Conservation (phyloP, 35 echinoderm and acorn worm genomes). For the Acanthaster planci region DNA sequence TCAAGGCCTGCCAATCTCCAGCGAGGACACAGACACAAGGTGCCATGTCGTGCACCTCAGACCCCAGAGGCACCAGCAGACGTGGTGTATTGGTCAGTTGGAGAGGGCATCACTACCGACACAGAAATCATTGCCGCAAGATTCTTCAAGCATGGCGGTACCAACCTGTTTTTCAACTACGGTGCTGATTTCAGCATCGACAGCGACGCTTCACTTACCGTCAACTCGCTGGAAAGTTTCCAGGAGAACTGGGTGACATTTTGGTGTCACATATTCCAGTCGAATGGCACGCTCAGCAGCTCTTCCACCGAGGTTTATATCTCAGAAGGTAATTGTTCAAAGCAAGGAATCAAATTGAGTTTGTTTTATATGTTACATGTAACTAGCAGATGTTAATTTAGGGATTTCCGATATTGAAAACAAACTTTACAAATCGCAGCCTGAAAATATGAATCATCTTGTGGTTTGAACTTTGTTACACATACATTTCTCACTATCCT, state of each 20-base stretch:
- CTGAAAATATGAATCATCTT: no score
- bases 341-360: no score
- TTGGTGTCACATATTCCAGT: slow-evolving; percentile 3
- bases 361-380: no score
- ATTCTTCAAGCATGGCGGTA: background rate
- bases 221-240: background rate
- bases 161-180: background rate
- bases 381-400: no score
- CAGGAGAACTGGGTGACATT: background rate
- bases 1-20: background rate
- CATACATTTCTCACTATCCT: no score
- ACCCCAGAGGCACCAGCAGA: background rate
- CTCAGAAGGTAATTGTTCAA: no score
- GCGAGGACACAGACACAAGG: background rate
- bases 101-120: background rate
- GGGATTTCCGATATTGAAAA: no score
- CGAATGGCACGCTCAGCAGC: background rate
- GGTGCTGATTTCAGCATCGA: background rate
- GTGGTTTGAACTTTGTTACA: no score
- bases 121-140: background rate
- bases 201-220: background rate
- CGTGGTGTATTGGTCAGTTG: background rate
- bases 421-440: no score
- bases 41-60: background rate
- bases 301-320: background rate